Base-by-base conservation (phyloP, 2,888 invertebrate genomes). In the Aproaerema taeniolella region DNA sequence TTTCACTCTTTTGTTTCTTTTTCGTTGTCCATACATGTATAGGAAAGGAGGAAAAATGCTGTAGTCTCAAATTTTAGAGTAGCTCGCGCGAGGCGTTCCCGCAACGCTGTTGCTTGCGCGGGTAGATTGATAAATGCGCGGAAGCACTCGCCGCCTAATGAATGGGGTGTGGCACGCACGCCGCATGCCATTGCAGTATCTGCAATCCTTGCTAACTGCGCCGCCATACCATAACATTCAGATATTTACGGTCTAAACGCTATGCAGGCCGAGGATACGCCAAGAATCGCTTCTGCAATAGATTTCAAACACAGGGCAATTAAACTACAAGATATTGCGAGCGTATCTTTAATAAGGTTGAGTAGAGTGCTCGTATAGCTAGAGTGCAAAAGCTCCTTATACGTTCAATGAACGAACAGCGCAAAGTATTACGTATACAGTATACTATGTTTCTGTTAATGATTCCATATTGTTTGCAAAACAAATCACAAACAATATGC, bases 101-200 rank as follows among this genome's bases (percentile, higher is more conserved):
- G 49, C 37, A 20, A 12, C 36, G 48, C 50, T 50, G 41, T 28
- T 36, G 38, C 53, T 54, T 59, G 60, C 66, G 66, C 53, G 68
- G 66, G 71, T 67, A 69, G 82, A 80, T 80, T 85, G 85, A 83
- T 83, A 83, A 81, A 85, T 81, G 79, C 75, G 73, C 80, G 82
- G 81, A 85, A 83, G 80, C 83, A 83, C 83, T 85, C 79, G 71
- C 64, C 73, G 62, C 61, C 76, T 81, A 83, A 82, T 83, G 81
- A 83, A 83, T 80, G 77, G 81, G 80, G 82, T 78, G 81, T 77
- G 78, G 80, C 82, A 79, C 81, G 81, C 80, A 78, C 70, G 52
- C 70, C 64, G 73, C 66, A 67, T 67, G 65, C 71, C 67, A 60
- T 59, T 70, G 72, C 77, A 72, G 62, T 72, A 69, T 72, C 71